Conservation (phyloP, 2,113 vertebrate species). For the Oenanthe oenanthe region DNA sequence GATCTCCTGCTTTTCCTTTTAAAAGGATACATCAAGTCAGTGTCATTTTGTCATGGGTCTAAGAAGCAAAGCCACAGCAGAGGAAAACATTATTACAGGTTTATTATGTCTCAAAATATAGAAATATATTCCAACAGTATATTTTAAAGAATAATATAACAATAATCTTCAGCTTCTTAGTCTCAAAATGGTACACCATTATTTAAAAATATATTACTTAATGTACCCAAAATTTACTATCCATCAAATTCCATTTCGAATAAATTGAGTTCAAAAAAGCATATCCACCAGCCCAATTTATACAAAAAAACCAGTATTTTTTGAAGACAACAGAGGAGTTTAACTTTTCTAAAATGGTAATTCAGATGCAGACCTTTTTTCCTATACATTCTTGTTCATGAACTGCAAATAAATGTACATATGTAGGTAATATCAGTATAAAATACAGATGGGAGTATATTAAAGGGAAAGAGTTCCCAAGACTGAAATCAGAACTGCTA, state of each 20-base stretch:
- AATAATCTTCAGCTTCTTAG: constrained; percentile 75
- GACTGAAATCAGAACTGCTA: neutral
- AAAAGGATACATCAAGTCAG: neutral
- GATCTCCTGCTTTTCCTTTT: neutral
- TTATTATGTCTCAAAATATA: constrained; percentile 82
- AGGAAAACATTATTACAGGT: constrained; percentile 60
- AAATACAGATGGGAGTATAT: neutral
- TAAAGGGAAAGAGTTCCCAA: neutral
- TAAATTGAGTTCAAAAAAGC: constrained; percentile 64
- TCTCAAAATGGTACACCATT: constrained; percentile 77
- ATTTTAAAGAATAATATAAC: constrained; percentile 83
- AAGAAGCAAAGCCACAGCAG: constrained; percentile 56
- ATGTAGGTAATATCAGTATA: constrained; percentile 2
- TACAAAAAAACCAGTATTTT: constrained; percentile 16
- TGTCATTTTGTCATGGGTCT: neutral
- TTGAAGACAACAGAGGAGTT: neutral
- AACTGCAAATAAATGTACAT: constrained; percentile 11
- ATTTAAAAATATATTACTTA: constrained; percentile 84
- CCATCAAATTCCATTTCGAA: constrained; percentile 69
- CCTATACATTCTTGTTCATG: neutral
- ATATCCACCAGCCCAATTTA: constrained; percentile 48
- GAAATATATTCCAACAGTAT: constrained; percentile 77
- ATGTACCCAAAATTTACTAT: constrained; percentile 71
- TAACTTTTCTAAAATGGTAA: neutral
- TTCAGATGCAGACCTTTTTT: constrained; percentile 5